A percentile compares a stretch with the other conserved stretches of the same genome.
phyloP scores from a whole-genome alignment of 2,888 invertebrate species.

The Pseudolycoriella hygida region DNA sequence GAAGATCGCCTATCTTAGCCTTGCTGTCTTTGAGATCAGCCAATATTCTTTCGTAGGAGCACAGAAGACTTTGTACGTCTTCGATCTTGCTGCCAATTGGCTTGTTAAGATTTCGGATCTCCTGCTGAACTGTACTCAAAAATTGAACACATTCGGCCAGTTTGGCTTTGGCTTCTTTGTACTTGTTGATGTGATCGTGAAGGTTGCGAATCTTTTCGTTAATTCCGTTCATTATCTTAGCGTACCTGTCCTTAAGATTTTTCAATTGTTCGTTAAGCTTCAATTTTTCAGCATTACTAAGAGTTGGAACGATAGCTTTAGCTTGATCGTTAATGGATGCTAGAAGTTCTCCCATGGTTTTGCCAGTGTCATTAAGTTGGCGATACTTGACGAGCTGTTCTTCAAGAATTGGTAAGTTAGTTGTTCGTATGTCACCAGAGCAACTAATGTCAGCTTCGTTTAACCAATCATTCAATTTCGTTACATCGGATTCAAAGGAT shows the following conservation, averaged over 20 bases:
- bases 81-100: slow-evolving; percentile 77
- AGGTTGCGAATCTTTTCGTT: slow-evolving; percentile 56
- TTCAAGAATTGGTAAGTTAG: slow-evolving; percentile 65
- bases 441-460: slow-evolving; percentile 79
- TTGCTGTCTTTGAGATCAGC: slow-evolving; percentile 62
- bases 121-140: slow-evolving; percentile 64
- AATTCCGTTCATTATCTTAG: slow-evolving; percentile 53
- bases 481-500: slow-evolving; percentile 64
- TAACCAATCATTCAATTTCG: slow-evolving; percentile 72
- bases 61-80: slow-evolving; percentile 70
- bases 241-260: slow-evolving; percentile 59
- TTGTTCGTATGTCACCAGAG: slow-evolving; percentile 59
- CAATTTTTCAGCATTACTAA: slow-evolving; percentile 72
- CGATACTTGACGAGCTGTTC: slow-evolving; percentile 79
- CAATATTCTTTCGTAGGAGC: slow-evolving; percentile 59
- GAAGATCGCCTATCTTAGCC: slow-evolving; percentile 56
- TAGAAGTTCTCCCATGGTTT: slow-evolving; percentile 49
- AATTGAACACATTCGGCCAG: slow-evolving; percentile 65
- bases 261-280: slow-evolving; percentile 66
- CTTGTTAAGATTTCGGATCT: slow-evolving; percentile 63
- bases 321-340: slow-evolving; percentile 62
- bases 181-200: slow-evolving; percentile 60
- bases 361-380: slow-evolving; percentile 56
- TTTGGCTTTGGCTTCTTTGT: slow-evolving; percentile 62
- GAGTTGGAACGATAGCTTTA: slow-evolving; percentile 57